Base-by-base conservation (phyloP, 2,797 vertebrate species). In the Enteromius trimaculatus region DNA sequence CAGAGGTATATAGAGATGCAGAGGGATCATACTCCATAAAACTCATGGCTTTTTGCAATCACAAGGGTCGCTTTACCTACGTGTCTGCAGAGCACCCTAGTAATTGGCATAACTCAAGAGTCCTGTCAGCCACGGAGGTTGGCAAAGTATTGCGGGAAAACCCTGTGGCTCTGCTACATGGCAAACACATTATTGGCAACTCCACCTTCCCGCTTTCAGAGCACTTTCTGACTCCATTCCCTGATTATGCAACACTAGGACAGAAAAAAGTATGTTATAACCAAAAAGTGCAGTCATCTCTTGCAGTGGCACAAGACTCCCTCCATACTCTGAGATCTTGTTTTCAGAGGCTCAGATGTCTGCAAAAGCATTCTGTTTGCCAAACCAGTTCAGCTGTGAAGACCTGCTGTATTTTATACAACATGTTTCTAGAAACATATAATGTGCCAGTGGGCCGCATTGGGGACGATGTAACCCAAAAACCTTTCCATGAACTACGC, bases 251-350 rank as follows among this genome's bases (percentile, higher is more conserved):
- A 39, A 84, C 76, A n/a, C 69, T 90, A 0, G 85, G 81, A 55
- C 65, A 84, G 60, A 86, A 86, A 82, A 86, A 87, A 82, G 62
- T 85, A 37, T 84, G 85, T 39, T 90, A 88, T 55, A 90, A 90
- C 66, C 65, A 79, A 37, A 86, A 81, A 80, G 74, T 89, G 29
- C 85, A 83, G 34, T 75, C 87, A 8, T 85, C 78, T 64, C 82
- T 88, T 37, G 71, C 29, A 64, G 84, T 89, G 68, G 76, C 85
- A 6, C 82, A 62, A 55, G 87, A 68, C 26, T 76, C 87, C 3
- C 77, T 90, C 34, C 60, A 49, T 21, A 69, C 55, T 7, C 82
- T 89, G 60, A 86, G 81, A 26, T 79, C 11, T 65, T 39, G 66
- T 62, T 90, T 88, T 64, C 83, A 80, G 47, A 77, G 87, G 64